Evolutionary conservation across 2,797 vertebrate species (phyloP), one percentile per base, ranked within the genome.

Genomic region (Gobionotothen gibberifrons): DNA sequence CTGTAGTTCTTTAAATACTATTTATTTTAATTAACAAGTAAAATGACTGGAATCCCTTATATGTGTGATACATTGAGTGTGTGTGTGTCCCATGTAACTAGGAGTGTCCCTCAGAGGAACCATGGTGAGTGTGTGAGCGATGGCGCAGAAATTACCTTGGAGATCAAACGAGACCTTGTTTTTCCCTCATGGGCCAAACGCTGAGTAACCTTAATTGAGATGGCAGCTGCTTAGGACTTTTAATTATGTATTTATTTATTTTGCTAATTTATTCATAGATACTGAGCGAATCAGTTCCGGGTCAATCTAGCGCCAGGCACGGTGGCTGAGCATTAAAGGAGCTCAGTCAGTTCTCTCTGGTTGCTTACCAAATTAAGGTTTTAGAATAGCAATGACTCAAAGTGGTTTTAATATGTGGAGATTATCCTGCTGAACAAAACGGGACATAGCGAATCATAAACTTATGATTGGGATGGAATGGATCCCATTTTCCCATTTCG

Each of bases 161-260:
- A 55, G 56, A 75, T 59, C 46, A 49, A 39, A 16, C 39, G 2
- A 19, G 8, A 26, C 47, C 36, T 16, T 49, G 36, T 54, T 39
- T 36, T 53, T 40, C 59, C 29, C 29, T 17, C 56, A 44, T 40
- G 29, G 42, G 42, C 56, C 9, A 39, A 53, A 60, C 13, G 22
- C 46, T 63, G 57, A 32, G 19, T 55, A 17, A 49, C 70, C 40
- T 39, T 70, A 72, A 79, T 79, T 67, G 68, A 55, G 74, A 78
- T 68, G 77, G 66, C 74, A 67, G 57, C 21, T n/a, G 47, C 29
- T 39, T 44, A 7, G 13, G 51, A 46, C n/a, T 60, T 52, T 64
- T 55, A 55, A 26, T 4, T 22, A 7, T 36, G 32, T 44, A 43
- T 44, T 44, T 60, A 55, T 43, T 40, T 65, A 66, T 71, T 63